Conservation (phyloP, 1,140 invertebrate species). For the Stenopsyche tienmushanensis region DNA sequence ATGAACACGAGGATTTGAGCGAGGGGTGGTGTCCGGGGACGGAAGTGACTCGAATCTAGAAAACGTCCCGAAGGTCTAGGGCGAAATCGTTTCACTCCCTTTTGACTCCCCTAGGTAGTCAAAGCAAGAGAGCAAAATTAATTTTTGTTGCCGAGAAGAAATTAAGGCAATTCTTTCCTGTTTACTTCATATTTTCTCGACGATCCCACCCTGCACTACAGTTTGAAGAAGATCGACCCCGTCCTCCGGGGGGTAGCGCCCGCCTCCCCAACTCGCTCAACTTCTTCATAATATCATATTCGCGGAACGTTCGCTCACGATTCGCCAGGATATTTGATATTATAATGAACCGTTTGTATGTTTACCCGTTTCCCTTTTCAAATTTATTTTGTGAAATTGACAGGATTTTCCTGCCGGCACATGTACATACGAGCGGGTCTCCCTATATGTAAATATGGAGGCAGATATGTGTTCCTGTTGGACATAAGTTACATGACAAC, state of each 20-base stretch:
- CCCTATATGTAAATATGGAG: not conserved
- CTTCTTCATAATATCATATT: not conserved
- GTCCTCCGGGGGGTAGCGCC: not conserved
- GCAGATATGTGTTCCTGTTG: too few relatives aligned
- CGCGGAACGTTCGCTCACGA: not conserved
- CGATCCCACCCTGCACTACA: not conserved
- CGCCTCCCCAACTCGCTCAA: not conserved
- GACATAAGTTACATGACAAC: too few relatives aligned
- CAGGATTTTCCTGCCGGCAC: not conserved
- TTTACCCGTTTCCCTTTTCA: not conserved
- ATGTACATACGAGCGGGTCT: not conserved
- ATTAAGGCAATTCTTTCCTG: not conserved
- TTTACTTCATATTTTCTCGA: not conserved
- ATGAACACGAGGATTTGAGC: not conserved
- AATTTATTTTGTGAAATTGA: not conserved
- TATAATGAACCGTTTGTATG: not conserved
- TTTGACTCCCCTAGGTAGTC: not conserved
- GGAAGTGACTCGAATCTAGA: not conserved
- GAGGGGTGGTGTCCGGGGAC: too few relatives aligned
- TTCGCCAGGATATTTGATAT: not conserved
- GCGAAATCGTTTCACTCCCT: not conserved
- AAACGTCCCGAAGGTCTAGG: not conserved
- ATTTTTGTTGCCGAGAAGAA: not conserved
- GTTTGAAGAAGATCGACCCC: too few relatives aligned
- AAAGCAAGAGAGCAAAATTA: not conserved